phyloP scores from a whole-genome alignment of 2,888 invertebrate species.

The Hoplodrina blanda region DNA sequence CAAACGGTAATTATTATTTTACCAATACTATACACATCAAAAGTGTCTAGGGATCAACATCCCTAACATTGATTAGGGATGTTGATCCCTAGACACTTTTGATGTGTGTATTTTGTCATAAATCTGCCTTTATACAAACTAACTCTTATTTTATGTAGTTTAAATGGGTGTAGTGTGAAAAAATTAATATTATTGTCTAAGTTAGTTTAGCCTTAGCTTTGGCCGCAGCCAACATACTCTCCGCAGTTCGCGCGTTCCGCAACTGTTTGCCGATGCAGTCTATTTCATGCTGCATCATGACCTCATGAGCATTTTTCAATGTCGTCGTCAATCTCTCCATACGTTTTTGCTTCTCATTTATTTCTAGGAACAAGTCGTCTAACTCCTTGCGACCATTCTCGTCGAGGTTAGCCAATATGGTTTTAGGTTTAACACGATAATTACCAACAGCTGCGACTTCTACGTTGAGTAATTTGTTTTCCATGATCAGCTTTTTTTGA shows the following conservation, averaged over 20 bases:
- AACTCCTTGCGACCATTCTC: conserved; percentile 72
- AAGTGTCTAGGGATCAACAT: no score
- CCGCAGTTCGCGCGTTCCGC: conserved; percentile 74
- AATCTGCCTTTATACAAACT: no score
- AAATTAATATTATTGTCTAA: no score
- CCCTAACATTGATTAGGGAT: no score
- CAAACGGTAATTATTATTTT: no score
- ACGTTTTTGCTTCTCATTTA: conserved; percentile 68
- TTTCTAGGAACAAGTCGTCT: conserved; percentile 75
- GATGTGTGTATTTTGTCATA: no score
- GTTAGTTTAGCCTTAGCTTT: conserved; percentile 63
- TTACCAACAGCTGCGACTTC: conserved; percentile 78
- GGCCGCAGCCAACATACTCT: conserved; percentile 74
- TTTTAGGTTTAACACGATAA: conserved; percentile 77
- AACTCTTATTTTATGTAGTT: no score
- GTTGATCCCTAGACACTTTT: no score
- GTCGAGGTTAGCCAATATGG: conserved; percentile 64
- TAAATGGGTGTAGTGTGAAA: no score
- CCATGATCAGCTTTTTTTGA: conserved; percentile 76
- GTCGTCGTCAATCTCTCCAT: conserved; percentile 71
- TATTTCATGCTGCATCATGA: conserved; percentile 77
- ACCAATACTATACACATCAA: no score
- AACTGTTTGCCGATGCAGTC: conserved; percentile 74
- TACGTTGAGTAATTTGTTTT: conserved; percentile 81
- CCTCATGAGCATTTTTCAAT: conserved; percentile 74